These are phyloP conservation scores for Platorchestia sp. DNA, from an alignment of 1,140 invertebrate genomes.

Conservation along the genomic window DNA sequence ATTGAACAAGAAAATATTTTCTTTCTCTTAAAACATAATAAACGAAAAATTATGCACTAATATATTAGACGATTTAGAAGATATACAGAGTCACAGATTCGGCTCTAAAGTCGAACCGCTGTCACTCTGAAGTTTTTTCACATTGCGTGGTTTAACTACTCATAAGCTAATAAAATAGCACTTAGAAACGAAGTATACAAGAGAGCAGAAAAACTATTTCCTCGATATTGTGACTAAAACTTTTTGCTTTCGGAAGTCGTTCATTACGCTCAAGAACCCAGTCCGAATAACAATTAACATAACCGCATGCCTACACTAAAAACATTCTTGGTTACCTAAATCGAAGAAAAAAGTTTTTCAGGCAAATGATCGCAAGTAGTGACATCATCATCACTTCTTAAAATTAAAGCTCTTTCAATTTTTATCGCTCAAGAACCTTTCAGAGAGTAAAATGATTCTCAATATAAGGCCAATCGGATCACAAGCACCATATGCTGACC, in stretches of 20 bases:
- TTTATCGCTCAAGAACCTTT: not conserved
- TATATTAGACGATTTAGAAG: not conserved
- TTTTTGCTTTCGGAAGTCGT: not conserved
- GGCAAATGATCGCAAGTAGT: not conserved
- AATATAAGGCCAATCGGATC: not conserved
- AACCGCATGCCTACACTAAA: not conserved
- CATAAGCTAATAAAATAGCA: not conserved
- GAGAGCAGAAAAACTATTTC: not conserved
- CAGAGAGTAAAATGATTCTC: not conserved
- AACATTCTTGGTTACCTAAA: not conserved
- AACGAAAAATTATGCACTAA: not conserved
- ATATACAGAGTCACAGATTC: not conserved
- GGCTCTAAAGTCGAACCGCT: not conserved
- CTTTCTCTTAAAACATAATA: no score
- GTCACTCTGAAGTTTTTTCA: not conserved
- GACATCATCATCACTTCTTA: not conserved
- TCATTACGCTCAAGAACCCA: not conserved
- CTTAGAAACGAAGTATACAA: not conserved
- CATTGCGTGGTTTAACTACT: not conserved
- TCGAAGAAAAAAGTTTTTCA: not conserved
- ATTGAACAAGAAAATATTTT: no score
- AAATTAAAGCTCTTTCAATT: not conserved
- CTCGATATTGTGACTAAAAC: not conserved
- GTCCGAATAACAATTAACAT: not conserved
- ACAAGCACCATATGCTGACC: not conserved